Base-by-base conservation (phyloP, 2,888 invertebrate genomes). In the Lagria hirta region DNA sequence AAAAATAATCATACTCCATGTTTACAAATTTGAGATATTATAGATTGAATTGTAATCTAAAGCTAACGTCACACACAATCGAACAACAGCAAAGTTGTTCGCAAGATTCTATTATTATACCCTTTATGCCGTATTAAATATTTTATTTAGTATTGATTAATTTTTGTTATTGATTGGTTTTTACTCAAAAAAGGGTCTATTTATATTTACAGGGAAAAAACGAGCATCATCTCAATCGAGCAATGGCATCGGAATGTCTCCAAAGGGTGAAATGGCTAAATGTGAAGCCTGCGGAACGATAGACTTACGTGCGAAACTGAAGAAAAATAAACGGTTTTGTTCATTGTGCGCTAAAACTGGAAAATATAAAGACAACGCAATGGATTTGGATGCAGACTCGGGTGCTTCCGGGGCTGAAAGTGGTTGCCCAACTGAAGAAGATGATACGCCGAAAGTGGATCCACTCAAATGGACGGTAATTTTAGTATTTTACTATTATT, bases 201-300 rank as follows among this genome's bases (percentile, higher is more conserved):
- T 28, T 36, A n/a, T n/a, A n/a, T n/a, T n/a, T n/a, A n/a, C 58
- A 81, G 81, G 78, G 41, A 82, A 82, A 65, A 81, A 78, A 60
- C 72, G 57, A 4, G 40, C 51, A 21, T 60, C 65, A 11, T 55
- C 59, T 14, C 62, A 64, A 3, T 41, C 51, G 16, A 55, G 56
- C 34, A 62, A 62, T 49, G 57, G 60, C 26, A 57, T 72, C 0
- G 72, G 75, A 4, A 74, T 73, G 49, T 73, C 70, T 23, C 73
- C 75, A 1, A 75, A 72, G 48, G 73, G 75, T 33, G 81, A 82
- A 36, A 65, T 73, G 55, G 76, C 73, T 1, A 82, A 80, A 54
- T 90, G 89, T 62, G 88, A 89, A 66, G 78, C 79, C 47, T 90
- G 90, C 65, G 85, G 86, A 17, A 84, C 81, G 54, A 67, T 78